Base-by-base conservation (phyloP, 2,888 invertebrate species). In the Papilio gigon region DNA sequence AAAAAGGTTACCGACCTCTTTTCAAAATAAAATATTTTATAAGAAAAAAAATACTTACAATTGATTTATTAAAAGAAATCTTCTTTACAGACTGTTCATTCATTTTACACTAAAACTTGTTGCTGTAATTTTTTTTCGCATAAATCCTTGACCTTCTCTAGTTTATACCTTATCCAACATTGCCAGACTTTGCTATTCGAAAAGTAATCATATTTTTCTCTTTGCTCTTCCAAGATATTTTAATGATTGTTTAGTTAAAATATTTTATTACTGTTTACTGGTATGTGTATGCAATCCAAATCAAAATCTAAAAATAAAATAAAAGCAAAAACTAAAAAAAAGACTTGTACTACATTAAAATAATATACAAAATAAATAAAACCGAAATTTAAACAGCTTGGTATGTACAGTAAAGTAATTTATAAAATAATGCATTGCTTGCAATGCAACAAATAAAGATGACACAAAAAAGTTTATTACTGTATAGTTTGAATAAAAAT, bases 61-160 rank as follows among this genome's bases (percentile, higher is more conserved):
- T 91, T 22, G 93, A 93, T 82, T 92, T 93, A 73, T 92, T 93
- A 71, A 93, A 93, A 60, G 89, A 79, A 70, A 92, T 88, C 77
- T 91, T 92, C 78, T 92, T 92, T 0, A 84, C 76, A 72, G 74
- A 74, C 66, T 83, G 79, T 50, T 86, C 84, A 72, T 89, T 87
- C 91, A 90, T 90, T 5, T 73, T 81, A 17, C 14, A 20, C 11
- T 37, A 22, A 37, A 37, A 37, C 4, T 53, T 53, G 53, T 17
- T n/a, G 8, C 14, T 56, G 53, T n/a, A n/a, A 27, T 6, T 5
- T 50, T 44, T 44, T 27, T 27, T n/a, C 40, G 8, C 27, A 11
- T 8, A 27, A 14, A n/a, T n/a, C 4, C 25, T n/a, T 27, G 14
- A 1, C 50, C 9, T 14, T n/a, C 14, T 27, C 4, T 11, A 53